Conservation (phyloP, 2,797 vertebrate genomes). For the Karalla daura region DNA sequence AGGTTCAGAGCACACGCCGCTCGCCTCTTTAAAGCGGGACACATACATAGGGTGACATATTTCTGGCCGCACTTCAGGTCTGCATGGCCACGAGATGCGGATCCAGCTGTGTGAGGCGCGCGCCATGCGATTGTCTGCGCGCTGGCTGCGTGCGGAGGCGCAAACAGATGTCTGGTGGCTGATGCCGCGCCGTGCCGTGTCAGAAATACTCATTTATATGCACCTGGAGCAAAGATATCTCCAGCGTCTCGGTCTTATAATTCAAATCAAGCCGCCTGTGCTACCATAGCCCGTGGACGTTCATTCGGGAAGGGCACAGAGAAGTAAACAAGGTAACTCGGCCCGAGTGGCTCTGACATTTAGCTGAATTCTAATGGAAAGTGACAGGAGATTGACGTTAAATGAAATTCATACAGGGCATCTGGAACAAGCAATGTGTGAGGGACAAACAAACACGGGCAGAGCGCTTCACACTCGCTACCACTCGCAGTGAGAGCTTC, state of each 20-base stretch:
- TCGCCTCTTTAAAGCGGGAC: conserved; percentile 9
- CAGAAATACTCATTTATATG: conserved; percentile 85
- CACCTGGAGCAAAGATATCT: conserved; percentile 87
- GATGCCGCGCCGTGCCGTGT: conserved; percentile 80
- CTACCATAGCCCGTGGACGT: conserved; percentile 85
- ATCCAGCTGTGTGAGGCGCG: conserved; percentile 52
- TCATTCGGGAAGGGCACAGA: conserved; percentile 86
- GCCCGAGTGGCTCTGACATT: conserved; percentile 83
- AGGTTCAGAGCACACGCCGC: conserved; percentile 7
- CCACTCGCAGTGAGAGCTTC: conserved; percentile 58
- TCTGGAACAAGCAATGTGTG: conserved; percentile 77
- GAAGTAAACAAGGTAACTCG: conserved; percentile 86
- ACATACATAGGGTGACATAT: conserved; percentile 22
- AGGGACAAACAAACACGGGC: conserved; percentile 76
- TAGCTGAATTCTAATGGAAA: conserved; percentile 86
- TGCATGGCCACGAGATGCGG: conserved; percentile 30
- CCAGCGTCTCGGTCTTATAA: conserved; percentile 83
- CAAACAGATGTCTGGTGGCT: conserved; percentile 85
- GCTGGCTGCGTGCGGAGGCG: conserved; percentile 63
- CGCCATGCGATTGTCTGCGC: conserved; percentile 35
- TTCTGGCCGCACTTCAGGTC: conserved; percentile 42
- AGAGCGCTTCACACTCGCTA: conserved; percentile 73
- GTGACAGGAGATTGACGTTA: conserved; percentile 89
- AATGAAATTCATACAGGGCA: conserved; percentile 88
- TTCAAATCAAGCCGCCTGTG: conserved; percentile 84